phyloP scores from a whole-genome alignment of 2,113 vertebrate genomes.

The Oenanthe melanoleuca region DNA sequence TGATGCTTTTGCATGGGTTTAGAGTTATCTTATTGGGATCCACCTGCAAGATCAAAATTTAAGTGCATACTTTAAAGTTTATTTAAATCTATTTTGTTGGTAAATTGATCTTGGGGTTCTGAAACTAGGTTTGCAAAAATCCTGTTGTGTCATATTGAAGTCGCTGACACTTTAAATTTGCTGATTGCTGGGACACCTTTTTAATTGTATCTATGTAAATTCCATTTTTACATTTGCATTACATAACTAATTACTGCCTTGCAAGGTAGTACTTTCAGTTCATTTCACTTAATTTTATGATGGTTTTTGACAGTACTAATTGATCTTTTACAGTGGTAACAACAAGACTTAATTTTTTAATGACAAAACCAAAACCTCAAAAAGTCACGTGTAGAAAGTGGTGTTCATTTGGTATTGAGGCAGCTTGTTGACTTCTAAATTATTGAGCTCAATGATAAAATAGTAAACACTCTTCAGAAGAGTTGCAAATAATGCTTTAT shows the following conservation, averaged over 20 bases:
- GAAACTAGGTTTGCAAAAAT: neutral
- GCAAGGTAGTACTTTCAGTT: neutral
- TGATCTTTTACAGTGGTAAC: neutral
- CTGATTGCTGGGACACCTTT: neutral
- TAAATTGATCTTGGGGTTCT: neutral
- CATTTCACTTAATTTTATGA: neutral
- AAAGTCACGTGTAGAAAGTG: neutral
- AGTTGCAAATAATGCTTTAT: neutral
- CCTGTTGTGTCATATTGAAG: neutral
- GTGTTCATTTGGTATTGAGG: neutral
- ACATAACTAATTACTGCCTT: neutral
- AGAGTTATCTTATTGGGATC: neutral
- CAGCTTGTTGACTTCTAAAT: neutral
- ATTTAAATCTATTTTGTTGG: neutral
- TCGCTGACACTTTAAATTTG: neutral
- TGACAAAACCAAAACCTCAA: neutral
- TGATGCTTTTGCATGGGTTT: neutral
- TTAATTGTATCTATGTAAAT: neutral
- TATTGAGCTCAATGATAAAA: neutral
- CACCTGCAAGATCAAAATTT: neutral
- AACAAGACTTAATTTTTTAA: neutral
- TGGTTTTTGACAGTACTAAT: neutral
- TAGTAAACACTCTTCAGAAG: neutral
- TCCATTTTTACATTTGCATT: neutral
- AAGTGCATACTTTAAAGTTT: neutral